Evolutionary conservation across 2,113 vertebrate species (phyloP), one percentile per base, ranked within the genome.

Genomic region (Serilophus lunatus): DNA sequence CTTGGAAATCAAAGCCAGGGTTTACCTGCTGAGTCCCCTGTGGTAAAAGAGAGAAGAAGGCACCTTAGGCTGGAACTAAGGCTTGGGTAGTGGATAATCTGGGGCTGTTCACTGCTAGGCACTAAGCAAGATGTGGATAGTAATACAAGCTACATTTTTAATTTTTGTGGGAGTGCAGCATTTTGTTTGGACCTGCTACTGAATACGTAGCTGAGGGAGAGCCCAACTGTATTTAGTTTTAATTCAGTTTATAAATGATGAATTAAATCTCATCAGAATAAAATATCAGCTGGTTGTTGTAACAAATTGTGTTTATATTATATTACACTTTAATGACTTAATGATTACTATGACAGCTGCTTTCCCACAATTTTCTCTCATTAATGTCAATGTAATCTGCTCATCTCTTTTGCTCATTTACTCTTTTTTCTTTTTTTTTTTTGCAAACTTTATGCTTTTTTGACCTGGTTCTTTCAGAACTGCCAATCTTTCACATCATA

Each of bases 111-210:
- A 1, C 20, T 25, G 40, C 33, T 15, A 4, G 31, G 11, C 18
- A 14, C n/a, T 45, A 33, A 31, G 23, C 1, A 0, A 22, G 12
- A 2, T 0, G 2, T 31, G 35, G 25, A 16, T 10, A 6, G 8
- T 22, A 28, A 7, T 18, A 36, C 35, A 42, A 65, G 12, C 17
- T 12, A 11, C 7, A 6, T 25, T 63, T 60, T 5, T 23, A 16
- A 19, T 4, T 77, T 76, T 72, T 87, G 16, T 54, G 10, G 10
- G 18, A 64, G 12, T 18, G 12, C 10, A 38, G 31, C 2, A 2
- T 56, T 80, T 84, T 12, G 49, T 80, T 63, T 26, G 8, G 6
- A 84, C 28, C 16, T 68, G 36, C 17, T 68, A 23, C 72, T 83
- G 47, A 25, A 29, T 66, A 38, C 13, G 17, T 66, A 79, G 36